Evolutionary conservation across 2,797 vertebrate species (phyloP).

Genomic region (Cichlasoma orientale): DNA sequence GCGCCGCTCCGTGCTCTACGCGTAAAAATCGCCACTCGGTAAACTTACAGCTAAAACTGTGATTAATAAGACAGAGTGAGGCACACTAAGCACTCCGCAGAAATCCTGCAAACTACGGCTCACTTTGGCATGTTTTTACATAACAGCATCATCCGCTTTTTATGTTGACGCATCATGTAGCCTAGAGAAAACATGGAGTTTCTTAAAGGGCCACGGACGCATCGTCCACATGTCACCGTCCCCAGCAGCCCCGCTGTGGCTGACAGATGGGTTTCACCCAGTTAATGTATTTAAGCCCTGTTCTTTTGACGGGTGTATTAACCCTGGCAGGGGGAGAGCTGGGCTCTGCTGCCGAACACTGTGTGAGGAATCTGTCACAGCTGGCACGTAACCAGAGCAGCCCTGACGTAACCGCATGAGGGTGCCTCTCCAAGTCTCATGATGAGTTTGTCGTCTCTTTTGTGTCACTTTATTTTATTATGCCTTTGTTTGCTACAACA

Average conservation of each 20-base stretch:
- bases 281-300: conserved; percentile 38
- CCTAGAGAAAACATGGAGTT: conserved; percentile 84
- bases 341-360: neutral
- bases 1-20: conserved; percentile 36
- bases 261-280: conserved; percentile 63
- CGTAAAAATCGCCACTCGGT: conserved; percentile 10
- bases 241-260: conserved; percentile 50
- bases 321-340: conserved; percentile 6
- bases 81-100: neutral
- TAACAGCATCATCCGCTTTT: conserved; percentile 85
- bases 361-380: neutral
- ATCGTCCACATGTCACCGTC: conserved; percentile 65
- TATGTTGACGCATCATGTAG: conserved; percentile 85
- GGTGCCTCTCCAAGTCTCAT: conserved; percentile 23
- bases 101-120: conserved; percentile 63
- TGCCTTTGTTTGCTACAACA: neutral
- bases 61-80: neutral
- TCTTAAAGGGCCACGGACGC: conserved; percentile 86
- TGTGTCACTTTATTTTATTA: neutral
- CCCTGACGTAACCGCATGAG: conserved; percentile 27
- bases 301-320: conserved; percentile 40
- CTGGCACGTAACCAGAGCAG: conserved; percentile 1
- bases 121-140: conserved; percentile 82
- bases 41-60: neutral
- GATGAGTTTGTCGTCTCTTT: neutral